Evolutionary conservation across 2,797 vertebrate species (phyloP).

Genomic region (Ispidina lecontei): DNA sequence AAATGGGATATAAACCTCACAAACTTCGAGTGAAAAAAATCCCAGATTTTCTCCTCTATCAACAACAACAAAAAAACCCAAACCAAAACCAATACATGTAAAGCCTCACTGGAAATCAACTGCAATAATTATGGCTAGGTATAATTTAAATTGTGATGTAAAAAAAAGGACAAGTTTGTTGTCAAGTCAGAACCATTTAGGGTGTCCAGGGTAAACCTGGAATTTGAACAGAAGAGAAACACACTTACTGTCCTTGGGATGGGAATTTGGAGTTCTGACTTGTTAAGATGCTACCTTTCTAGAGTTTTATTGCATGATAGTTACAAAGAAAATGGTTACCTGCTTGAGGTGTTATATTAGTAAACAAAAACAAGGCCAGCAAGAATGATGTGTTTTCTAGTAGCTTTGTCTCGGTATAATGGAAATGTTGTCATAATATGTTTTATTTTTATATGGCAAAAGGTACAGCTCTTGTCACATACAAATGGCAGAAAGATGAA

Average conservation of each 20-base stretch:
- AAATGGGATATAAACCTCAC: conserved; percentile 23
- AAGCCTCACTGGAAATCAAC: neutral
- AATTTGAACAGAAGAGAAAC: neutral
- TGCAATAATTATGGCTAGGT: neutral
- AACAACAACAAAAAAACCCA: neutral
- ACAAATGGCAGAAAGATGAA: neutral
- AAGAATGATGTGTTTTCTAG: neutral
- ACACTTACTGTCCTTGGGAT: neutral
- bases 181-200: neutral
- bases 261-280: neutral
- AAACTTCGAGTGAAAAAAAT: neutral
- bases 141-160: neutral
- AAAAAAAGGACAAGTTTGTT: neutral
- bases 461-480: neutral
- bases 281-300: neutral
- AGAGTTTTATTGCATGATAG: neutral
- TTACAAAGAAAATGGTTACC: neutral
- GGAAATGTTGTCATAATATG: neutral
- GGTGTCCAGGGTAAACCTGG: neutral
- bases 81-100: neutral
- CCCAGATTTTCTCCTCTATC: neutral
- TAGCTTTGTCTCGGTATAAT: neutral
- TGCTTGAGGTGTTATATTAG: neutral
- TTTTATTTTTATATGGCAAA: neutral
- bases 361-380: neutral